Conservation (phyloP, 2,888 invertebrate species). For the Gastracanthus pulcherrimus region DNA sequence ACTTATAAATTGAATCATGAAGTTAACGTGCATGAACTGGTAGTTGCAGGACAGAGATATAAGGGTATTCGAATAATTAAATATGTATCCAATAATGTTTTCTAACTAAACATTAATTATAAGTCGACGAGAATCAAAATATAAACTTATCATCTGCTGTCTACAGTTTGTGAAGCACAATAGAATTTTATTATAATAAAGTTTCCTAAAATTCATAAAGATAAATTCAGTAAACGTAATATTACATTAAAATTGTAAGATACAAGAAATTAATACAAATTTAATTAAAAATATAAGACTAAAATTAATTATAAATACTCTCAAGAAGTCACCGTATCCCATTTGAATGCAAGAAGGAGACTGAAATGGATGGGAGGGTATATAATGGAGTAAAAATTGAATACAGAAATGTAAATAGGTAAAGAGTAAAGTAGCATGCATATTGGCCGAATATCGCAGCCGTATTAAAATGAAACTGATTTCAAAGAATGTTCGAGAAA, state of each 20-base stretch:
- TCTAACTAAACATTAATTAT: no score
- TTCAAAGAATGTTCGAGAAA: slow-evolving; percentile 65
- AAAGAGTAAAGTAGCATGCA: slow-evolving; percentile 59
- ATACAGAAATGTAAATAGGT: neutral
- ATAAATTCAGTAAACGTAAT: neutral
- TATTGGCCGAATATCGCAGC: slow-evolving; percentile 57
- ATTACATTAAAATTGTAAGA: neutral
- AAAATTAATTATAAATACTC: neutral
- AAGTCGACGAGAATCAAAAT: no score
- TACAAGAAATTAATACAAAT: neutral
- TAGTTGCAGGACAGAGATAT: no score
- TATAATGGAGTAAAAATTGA: neutral
- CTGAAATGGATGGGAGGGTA: neutral
- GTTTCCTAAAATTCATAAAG: no score
- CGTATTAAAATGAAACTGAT: slow-evolving; percentile 63
- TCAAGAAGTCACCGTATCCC: slow-evolving; percentile 20
- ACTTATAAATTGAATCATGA: no score
- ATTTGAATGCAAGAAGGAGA: neutral
- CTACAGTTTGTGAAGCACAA: no score
- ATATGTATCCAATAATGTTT: no score
- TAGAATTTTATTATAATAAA: no score
- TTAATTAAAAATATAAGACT: neutral
- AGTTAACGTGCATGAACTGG: no score
- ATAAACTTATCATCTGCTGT: no score
- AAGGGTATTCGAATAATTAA: no score